Conservation (phyloP, 2,113 vertebrate species). For the Circaetus gallicus region DNA sequence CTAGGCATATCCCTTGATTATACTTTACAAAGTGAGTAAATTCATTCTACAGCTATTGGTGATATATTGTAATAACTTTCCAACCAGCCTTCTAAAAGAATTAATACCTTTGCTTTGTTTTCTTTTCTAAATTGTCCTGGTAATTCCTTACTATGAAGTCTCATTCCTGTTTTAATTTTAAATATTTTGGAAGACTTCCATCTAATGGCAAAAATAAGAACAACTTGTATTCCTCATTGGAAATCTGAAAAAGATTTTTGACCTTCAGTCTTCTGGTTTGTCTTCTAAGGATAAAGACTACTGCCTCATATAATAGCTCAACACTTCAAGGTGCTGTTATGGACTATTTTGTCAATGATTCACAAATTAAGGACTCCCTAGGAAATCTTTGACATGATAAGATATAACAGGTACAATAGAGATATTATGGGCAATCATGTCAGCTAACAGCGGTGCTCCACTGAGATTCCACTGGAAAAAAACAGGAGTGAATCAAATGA, state of each 20-base stretch:
- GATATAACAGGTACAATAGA: background rate
- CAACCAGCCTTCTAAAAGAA: background rate
- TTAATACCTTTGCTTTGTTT: background rate
- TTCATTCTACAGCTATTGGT: background rate
- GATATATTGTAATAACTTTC: background rate
- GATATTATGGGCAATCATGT: background rate
- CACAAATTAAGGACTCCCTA: background rate
- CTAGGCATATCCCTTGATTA: background rate
- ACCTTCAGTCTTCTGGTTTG: background rate
- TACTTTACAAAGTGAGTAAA: background rate
- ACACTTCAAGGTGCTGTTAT: background rate
- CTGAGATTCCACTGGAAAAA: background rate
- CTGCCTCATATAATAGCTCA: background rate
- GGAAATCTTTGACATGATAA: background rate
- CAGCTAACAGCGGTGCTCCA: background rate
- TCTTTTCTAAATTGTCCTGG: background rate
- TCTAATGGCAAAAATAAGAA: background rate
- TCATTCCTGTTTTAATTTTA: background rate
- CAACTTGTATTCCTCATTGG: background rate
- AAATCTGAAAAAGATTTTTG: background rate
- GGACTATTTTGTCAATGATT: background rate
- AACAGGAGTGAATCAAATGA: background rate
- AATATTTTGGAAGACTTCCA: background rate
- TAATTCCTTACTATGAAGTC: background rate
- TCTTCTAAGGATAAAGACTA: background rate